These are phyloP conservation scores for Tridacna crocea DNA, from an alignment of 2,888 invertebrate genomes.

Conservation along the genomic window DNA sequence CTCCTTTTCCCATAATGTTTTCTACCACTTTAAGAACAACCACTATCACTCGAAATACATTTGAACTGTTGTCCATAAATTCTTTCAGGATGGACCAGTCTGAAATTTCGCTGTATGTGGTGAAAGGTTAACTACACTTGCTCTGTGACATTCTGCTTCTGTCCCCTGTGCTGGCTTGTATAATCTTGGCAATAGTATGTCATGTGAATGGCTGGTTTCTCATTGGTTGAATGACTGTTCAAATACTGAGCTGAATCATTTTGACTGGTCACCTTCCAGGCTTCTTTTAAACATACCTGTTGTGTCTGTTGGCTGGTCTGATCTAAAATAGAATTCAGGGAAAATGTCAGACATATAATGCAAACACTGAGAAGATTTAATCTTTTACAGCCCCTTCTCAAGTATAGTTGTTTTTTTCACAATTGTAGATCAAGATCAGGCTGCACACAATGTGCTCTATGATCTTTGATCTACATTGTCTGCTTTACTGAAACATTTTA, in stretches of 20 bases:
- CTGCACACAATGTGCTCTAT: background rate
- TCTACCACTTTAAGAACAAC: background rate
- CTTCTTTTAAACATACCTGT: conserved; percentile 4
- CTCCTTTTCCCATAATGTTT: background rate
- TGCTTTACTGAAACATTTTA: no score
- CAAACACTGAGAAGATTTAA: background rate
- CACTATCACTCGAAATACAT: background rate
- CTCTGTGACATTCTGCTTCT: conserved; percentile 24
- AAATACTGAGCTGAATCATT: conserved; percentile 36
- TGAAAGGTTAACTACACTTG: conserved; percentile 14
- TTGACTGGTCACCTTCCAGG: conserved; percentile 43
- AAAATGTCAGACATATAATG: background rate
- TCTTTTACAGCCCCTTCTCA: background rate
- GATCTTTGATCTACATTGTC: background rate
- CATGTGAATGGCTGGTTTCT: conserved; percentile 32
- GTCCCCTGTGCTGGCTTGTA: conserved; percentile 46
- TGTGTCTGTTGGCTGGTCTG: conserved; percentile 24
- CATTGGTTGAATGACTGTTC: conserved; percentile 37
- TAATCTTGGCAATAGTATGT: conserved; percentile 24
- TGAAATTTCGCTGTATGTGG: no score
- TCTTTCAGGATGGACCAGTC: no score
- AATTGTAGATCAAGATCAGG: background rate
- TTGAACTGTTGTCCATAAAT: no score
- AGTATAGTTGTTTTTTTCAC: no score
- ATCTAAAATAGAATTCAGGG: conserved; percentile 32